A percentile compares a stretch with the other conserved stretches of the same genome.
phyloP scores from a whole-genome alignment of 2,113 vertebrate genomes.

The Centropus bengalensis region DNA sequence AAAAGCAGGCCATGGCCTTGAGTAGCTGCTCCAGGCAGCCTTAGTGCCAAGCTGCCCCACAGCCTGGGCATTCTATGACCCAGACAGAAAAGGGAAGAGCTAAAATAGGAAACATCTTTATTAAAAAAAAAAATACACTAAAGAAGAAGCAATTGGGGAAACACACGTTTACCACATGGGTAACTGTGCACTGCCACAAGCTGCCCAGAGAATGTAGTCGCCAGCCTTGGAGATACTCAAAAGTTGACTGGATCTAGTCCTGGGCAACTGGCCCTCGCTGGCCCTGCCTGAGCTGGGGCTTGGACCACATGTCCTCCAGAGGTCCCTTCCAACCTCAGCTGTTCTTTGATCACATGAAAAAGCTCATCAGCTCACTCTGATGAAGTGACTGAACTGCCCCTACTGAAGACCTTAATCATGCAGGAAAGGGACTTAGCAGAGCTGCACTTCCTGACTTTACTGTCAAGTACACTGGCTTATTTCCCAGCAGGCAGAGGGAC shows the following conservation, averaged over 20 bases:
- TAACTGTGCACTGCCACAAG: not conserved
- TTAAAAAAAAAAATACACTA: too few species aligned
- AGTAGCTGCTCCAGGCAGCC: not conserved
- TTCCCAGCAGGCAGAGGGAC: not conserved
- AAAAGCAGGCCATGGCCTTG: not conserved
- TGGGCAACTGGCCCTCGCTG: fast-evolving
- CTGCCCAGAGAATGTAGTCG: not conserved
- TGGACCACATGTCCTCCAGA: not conserved
- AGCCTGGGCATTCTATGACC: not conserved
- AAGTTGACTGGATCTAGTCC: fast-evolving
- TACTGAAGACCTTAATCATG: not conserved
- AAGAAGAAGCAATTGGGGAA: too few species aligned
- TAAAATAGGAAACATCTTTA: not conserved
- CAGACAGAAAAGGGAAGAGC: not conserved
- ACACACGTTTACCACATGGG: not conserved
- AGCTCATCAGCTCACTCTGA: not conserved
- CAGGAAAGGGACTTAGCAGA: not conserved
- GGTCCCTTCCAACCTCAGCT: not conserved
- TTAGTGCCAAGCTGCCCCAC: not conserved
- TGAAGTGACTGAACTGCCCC: not conserved
- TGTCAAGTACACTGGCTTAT: not conserved
- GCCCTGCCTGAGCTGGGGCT: not conserved
- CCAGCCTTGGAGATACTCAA: not conserved
- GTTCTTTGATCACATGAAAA: not conserved
- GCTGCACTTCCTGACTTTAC: not conserved